These are phyloP conservation scores for Aphelinus certus DNA, from an alignment of 1,140 invertebrate genomes.

Conservation along the genomic window DNA sequence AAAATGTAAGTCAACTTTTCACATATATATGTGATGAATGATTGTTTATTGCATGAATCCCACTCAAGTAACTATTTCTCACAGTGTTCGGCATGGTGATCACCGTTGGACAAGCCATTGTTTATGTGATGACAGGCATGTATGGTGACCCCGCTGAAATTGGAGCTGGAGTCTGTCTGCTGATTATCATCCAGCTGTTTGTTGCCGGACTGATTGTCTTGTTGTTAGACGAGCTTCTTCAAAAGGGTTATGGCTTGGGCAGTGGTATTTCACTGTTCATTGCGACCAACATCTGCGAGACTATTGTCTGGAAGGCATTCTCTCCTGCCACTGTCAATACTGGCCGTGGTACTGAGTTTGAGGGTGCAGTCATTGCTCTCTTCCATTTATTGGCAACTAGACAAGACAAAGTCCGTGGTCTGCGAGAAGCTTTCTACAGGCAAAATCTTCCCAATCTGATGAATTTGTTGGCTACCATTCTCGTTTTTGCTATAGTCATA, in stretches of 20 bases:
- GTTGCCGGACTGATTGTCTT: constrained; percentile 98
- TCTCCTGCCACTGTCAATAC: constrained; percentile 99
- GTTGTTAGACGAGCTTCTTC: constrained; percentile 95
- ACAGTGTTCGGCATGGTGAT: constrained; percentile 99
- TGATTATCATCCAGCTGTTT: constrained; percentile 99
- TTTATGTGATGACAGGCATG: constrained; percentile 99
- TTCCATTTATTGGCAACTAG: constrained; percentile 97
- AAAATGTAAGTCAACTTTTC: constrained; percentile 77
- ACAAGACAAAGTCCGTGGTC: constrained; percentile 96
- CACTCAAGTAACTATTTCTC: background rate
- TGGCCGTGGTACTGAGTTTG: constrained; percentile 97
- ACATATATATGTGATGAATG: too few relatives aligned
- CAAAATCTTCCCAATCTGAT: constrained; percentile 99
- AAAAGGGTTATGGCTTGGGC: constrained; percentile 96
- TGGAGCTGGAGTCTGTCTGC: constrained; percentile 96
- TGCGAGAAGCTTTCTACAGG: constrained; percentile 98
- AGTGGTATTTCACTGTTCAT: constrained; percentile 99
- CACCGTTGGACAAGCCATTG: constrained; percentile 99
- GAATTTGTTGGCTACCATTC: constrained; percentile 96
- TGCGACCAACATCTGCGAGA: constrained; percentile 99
- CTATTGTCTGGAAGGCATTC: constrained; percentile 99
- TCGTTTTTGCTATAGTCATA: constrained; percentile 99
- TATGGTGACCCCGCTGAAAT: constrained; percentile 99
- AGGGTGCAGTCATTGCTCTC: constrained; percentile 96
- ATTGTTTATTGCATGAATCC: too few relatives aligned